Evolutionary conservation across 2,113 vertebrate genomes (phyloP), one percentile per base, ranked within the genome.

Genomic region (Aramus guarauna): DNA sequence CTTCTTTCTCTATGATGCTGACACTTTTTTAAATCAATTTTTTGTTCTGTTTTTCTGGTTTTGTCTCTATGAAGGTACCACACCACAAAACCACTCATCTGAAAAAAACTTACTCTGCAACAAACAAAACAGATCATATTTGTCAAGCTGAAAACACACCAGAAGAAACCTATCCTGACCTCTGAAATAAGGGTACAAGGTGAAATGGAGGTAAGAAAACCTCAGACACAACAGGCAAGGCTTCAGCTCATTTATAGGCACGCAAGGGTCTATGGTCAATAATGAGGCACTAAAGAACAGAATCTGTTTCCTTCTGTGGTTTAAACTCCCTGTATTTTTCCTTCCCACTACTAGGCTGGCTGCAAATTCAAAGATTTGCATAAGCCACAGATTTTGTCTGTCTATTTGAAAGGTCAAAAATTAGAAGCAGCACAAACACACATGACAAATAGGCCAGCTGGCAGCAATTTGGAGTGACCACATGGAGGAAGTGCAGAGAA

Each of bases 391-490:
- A 58, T 88, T 91, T 74, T 85, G 92, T 69, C 95, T 89, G 68
- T 48, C 69, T 79, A 84, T 87, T 23, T 45, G 76, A 52, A 69
- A 92, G 94, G 56, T 88, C 75, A 94, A 30, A 88, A 53, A 59
- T n/a, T 16, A 96, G 84, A 79, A 78, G 88, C 77, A 91, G 76
- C 92, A 86, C 91, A 95, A 30, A 72, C 83, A 84, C 59, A 63
- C 36, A 37, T 56, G 73, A 95, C 22, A 32, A 87, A 94, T 0
- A 89, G 62, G 90, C 88, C 97, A 97, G 96, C 95, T 96, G 95
- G 96, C 96, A 95, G 77, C 81, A 88, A 88, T 94, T 23, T 67
- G 67, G 79, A 96, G 90, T 95, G 95, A 90, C 94, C 97, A 95
- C 94, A 95, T 29, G 52, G 91, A 93, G 81, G 90, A 96, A 92